Evolutionary conservation across 2,797 vertebrate species (phyloP).

Genomic region (Pantherophis vulpinus): DNA sequence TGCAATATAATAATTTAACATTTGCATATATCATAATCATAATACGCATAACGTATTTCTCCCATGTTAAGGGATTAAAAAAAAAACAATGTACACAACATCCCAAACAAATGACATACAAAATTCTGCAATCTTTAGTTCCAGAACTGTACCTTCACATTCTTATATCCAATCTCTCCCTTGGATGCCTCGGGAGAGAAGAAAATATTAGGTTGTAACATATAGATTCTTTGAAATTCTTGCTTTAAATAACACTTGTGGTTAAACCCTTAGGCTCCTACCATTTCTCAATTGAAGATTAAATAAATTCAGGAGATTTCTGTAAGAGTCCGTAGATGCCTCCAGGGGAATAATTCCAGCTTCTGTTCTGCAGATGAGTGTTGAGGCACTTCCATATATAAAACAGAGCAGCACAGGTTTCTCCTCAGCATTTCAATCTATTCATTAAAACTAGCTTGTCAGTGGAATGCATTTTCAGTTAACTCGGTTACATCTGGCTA

Average conservation of each 20-base stretch:
- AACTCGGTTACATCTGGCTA: not conserved
- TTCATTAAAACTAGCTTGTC: not conserved
- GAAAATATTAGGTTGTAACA: conserved; percentile 25
- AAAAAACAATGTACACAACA: not conserved
- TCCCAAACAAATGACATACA: not conserved
- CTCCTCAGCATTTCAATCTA: conserved; percentile 16
- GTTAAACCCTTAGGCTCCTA: not conserved
- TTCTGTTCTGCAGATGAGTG: not conserved
- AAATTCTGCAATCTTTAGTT: conserved; percentile 13
- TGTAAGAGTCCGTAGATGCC: conserved; percentile 7
- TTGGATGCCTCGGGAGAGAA: not conserved
- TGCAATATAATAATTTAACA: conserved; percentile 13
- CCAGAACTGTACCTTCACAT: not conserved
- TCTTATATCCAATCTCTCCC: not conserved
- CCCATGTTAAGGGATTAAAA: not conserved
- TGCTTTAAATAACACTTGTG: conserved; percentile 1
- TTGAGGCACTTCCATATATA: not conserved
- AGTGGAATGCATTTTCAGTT: conserved; percentile 7
- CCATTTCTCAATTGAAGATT: conserved; percentile 9
- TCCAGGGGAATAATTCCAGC: conserved; percentile 26
- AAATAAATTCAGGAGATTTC: conserved; percentile 23
- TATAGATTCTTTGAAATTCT: conserved; percentile 23
- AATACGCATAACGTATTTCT: not conserved
- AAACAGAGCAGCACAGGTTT: not conserved
- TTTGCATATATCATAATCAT: not conserved